phyloP scores from a whole-genome alignment of 1,140 invertebrate genomes.

The Ctenoplectra terminalis region DNA sequence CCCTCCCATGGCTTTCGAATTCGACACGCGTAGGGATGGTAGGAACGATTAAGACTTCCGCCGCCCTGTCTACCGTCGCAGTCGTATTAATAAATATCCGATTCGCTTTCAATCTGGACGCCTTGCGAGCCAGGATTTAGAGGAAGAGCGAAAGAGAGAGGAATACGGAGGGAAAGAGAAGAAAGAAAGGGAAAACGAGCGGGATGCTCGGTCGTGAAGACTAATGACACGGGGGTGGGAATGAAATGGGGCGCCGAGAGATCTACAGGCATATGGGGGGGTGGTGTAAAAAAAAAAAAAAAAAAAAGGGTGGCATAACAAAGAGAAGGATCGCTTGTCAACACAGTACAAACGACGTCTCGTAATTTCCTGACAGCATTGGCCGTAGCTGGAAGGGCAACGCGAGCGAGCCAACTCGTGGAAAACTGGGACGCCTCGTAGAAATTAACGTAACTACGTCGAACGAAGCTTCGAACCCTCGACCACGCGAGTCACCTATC shows the following conservation, averaged over 20 bases:
- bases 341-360: slow-evolving; percentile 48
- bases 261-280: not conserved
- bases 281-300: slow-evolving; percentile 13
- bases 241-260: slow-evolving; percentile 2
- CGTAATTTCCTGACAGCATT: slow-evolving; percentile 63
- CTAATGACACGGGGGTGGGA: slow-evolving; percentile 33
- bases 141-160: not conserved
- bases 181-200: not conserved
- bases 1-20: not conserved
- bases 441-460: slow-evolving; percentile 66
- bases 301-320: slow-evolving; percentile 31
- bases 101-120: slow-evolving; percentile 60
- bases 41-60: slow-evolving; percentile 59
- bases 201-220: slow-evolving; percentile 11
- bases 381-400: slow-evolving; percentile 39
- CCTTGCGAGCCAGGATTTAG: not conserved
- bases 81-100: slow-evolving; percentile 66
- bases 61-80: slow-evolving; percentile 8
- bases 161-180: too few species aligned
- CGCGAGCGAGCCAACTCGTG: slow-evolving; percentile 21
- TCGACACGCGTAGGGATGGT: slow-evolving; percentile 11
- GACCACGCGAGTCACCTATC: slow-evolving; percentile 49
- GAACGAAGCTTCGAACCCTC: slow-evolving; percentile 34
- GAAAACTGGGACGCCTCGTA: slow-evolving; percentile 57
- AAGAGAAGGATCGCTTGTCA: slow-evolving; percentile 59